Evolutionary conservation across 2,113 vertebrate genomes (phyloP).

Genomic region (Leptosomus discolor): DNA sequence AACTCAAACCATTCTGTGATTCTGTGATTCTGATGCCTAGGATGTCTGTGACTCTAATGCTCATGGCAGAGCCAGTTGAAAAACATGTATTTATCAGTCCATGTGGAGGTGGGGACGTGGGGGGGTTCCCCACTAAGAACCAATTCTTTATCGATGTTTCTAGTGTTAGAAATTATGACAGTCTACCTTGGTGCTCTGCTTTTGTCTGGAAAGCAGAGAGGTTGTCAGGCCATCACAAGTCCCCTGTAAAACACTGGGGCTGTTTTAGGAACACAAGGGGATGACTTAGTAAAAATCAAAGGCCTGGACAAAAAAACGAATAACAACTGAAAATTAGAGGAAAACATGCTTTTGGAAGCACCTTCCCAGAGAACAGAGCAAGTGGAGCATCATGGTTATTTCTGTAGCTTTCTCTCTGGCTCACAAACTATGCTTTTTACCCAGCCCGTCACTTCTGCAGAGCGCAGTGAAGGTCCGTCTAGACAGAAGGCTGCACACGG

Average conservation of each 20-base stretch:
- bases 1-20: background rate
- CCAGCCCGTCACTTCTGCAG: accelerated
- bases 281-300: background rate
- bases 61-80: background rate
- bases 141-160: background rate
- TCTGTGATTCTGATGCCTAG: background rate
- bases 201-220: background rate
- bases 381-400: background rate
- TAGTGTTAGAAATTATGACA: background rate
- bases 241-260: background rate
- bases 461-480: background rate
- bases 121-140: background rate
- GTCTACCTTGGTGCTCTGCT: background rate
- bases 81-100: background rate
- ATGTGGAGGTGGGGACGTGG: accelerated
- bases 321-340: background rate
- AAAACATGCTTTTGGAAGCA: background rate
- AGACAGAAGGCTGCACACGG: background rate
- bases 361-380: background rate
- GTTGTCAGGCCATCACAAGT: background rate
- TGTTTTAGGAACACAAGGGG: background rate
- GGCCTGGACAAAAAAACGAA: background rate
- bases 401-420: background rate
- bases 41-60: background rate
- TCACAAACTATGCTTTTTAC: background rate